Percentiles rank a stretch among this genome's conserved stretches.
These are phyloP conservation scores for human (Homo sapiens) DNA, from an alignment of 2,113 vertebrate genomes.

Conservation along the genomic window GRCh38 chr6:118904501-118905000, in stretches of 20 bases:
- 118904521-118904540: background rate
- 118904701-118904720: background rate
- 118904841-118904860: no score
- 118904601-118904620: background rate
- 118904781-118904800: background rate
- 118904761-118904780: background rate
- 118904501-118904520: background rate
- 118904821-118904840: background rate
- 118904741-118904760: background rate
- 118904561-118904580: background rate
- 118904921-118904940: no score
- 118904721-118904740: background rate
- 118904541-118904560: background rate
- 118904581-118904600: background rate
- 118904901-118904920: no score
- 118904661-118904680: background rate
- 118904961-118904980: no score
- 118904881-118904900: no score
- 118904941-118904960: no score
- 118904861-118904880: no score
- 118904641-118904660: background rate
- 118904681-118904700: background rate
- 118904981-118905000: no score
- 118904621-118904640: background rate
- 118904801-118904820: background rate